Percentiles rank a stretch among this genome's conserved stretches.
Conservation (phyloP, 1,140 invertebrate species). For the Megalonaias nervosa region DNA sequence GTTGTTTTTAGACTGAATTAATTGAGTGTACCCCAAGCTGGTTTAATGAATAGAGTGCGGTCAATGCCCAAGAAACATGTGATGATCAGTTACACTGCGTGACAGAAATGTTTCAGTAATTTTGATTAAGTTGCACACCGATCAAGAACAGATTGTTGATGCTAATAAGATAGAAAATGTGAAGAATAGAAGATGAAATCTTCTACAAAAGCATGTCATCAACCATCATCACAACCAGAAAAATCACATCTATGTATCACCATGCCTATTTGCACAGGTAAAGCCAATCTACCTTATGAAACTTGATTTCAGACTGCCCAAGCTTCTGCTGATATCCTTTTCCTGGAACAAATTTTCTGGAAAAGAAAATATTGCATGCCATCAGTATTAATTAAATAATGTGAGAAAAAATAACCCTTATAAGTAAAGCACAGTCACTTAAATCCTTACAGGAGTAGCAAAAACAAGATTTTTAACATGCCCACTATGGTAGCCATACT, state of each 20-base stretch:
- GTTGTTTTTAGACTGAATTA: not conserved
- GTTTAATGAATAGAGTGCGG: not conserved
- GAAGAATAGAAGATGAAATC: not conserved
- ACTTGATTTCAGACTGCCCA: constrained; percentile 68
- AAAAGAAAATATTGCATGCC: constrained; percentile 15
- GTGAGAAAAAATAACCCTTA: not conserved
- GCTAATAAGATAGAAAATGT: not conserved
- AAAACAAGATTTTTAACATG: not conserved
- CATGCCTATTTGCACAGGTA: too few species aligned
- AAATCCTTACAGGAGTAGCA: not conserved
- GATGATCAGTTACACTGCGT: not conserved
- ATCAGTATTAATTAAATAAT: not conserved
- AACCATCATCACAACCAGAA: too few species aligned
- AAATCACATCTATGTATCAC: too few species aligned
- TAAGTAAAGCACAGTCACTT: not conserved
- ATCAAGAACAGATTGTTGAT: too few species aligned
- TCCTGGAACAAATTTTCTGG: constrained; percentile 64
- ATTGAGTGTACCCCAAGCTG: not conserved
- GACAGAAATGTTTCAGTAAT: not conserved
- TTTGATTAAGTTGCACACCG: too few species aligned
- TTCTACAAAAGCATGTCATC: too few species aligned
- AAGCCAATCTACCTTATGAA: constrained; percentile 53
- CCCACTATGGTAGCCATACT: too few species aligned
- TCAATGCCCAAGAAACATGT: not conserved
- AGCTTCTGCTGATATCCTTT: constrained; percentile 57